A percentile compares a stretch with the other conserved stretches of the same genome.
phyloP scores from a whole-genome alignment of 2,888 invertebrate genomes.

The Tipula unca region DNA sequence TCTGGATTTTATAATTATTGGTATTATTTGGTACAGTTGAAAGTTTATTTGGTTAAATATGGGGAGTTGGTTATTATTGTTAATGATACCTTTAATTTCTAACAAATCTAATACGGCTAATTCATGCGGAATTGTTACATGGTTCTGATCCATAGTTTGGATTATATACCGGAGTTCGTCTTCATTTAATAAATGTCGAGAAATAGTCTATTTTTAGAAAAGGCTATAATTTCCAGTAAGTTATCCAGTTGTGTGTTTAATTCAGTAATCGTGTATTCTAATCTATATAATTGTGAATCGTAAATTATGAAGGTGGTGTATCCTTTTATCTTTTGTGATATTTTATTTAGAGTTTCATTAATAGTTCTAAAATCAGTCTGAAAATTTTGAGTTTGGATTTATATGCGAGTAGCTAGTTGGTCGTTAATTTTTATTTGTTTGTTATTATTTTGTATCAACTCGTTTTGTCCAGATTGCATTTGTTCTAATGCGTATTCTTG shows the following conservation, averaged over 20 bases:
- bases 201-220: background rate
- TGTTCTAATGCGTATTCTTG: background rate
- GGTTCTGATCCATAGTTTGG: background rate
- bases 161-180: background rate
- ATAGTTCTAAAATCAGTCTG: background rate
- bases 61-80: background rate
- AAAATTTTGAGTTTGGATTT: background rate
- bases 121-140: background rate
- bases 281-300: background rate
- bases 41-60: background rate
- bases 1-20: background rate
- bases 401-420: background rate
- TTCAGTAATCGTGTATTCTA: background rate
- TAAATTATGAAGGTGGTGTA: background rate
- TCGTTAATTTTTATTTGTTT: background rate
- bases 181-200: background rate
- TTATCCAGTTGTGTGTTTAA: background rate
- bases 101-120: background rate
- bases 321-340: background rate
- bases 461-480: background rate
- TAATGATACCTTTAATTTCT: background rate
- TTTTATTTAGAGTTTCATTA: background rate
- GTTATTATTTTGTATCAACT: background rate
- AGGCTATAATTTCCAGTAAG: background rate
- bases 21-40: background rate